Percentiles rank a stretch among this genome's conserved stretches.
phyloP scores from a whole-genome alignment of 2,797 vertebrate genomes.

The Ibycter americanus region DNA sequence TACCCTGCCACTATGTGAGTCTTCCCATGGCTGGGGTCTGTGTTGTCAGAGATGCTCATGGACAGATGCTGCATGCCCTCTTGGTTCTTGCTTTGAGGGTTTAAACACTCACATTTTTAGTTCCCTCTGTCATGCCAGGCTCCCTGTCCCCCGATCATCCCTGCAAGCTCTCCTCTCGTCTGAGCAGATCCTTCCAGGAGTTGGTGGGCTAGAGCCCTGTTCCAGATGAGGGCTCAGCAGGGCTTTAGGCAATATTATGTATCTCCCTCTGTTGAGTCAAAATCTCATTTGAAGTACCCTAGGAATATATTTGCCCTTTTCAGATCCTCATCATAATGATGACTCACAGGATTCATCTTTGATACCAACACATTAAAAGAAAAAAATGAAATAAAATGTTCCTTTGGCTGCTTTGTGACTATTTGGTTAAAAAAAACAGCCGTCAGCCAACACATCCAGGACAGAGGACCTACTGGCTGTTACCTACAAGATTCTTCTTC shows the following conservation, averaged over 20 bases:
- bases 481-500: neutral
- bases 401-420: neutral
- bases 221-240: neutral
- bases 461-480: neutral
- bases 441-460: neutral
- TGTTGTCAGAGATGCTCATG: neutral
- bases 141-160: neutral
- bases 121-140: neutral
- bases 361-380: neutral
- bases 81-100: neutral
- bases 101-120: neutral
- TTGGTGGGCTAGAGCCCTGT: neutral
- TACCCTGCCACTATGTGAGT: accelerated
- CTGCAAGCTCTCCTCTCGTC: neutral
- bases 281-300: neutral
- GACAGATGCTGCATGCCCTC: neutral
- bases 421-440: neutral
- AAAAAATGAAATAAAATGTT: neutral
- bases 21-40: neutral
- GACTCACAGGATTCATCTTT: constrained; percentile 22
- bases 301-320: constrained; percentile 37
- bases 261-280: neutral
- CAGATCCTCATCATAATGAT: neutral
- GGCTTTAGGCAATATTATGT: neutral
- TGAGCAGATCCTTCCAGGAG: accelerated